A percentile compares a stretch with the other conserved stretches of the same genome.
phyloP scores from a whole-genome alignment of 1,140 invertebrate genomes.

The Copidosoma floridanum region DNA sequence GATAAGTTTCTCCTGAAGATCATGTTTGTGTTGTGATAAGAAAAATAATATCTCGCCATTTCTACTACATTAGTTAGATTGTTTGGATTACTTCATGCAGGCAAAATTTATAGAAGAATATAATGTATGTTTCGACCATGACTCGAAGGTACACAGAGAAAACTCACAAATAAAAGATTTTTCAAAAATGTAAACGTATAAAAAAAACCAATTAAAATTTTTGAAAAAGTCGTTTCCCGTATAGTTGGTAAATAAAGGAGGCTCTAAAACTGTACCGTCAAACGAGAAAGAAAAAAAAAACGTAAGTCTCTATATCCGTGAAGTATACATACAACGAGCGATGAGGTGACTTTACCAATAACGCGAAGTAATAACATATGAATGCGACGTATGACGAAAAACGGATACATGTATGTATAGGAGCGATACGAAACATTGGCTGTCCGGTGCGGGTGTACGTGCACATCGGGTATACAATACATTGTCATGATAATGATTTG shows the following conservation, averaged over 20 bases:
- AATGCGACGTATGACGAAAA: too few species aligned
- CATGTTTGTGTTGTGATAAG: constrained; percentile 1
- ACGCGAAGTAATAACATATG: too few species aligned
- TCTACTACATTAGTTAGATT: background rate
- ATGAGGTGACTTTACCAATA: too few species aligned
- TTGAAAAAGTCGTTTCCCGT: constrained; percentile 7
- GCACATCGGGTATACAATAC: background rate
- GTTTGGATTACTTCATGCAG: background rate
- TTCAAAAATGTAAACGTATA: constrained; percentile 4
- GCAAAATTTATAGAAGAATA: constrained; percentile 22
- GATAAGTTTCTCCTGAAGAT: constrained; percentile 9
- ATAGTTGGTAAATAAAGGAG: too few species aligned
- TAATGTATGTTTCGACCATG: background rate
- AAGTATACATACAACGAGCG: too few species aligned
- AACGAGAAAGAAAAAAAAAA: too few species aligned
- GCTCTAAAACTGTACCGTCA: too few species aligned
- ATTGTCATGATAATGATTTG: background rate
- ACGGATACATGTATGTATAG: too few species aligned
- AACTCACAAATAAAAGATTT: constrained; percentile 15
- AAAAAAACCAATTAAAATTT: background rate
- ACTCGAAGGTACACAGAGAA: background rate
- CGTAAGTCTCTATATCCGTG: constrained; percentile 15
- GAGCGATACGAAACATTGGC: background rate
- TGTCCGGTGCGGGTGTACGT: background rate
- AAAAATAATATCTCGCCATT: constrained; percentile 21